These are phyloP conservation scores for Smittia aterrima DNA, from an alignment of 2,888 invertebrate genomes.

Conservation along the genomic window DNA sequence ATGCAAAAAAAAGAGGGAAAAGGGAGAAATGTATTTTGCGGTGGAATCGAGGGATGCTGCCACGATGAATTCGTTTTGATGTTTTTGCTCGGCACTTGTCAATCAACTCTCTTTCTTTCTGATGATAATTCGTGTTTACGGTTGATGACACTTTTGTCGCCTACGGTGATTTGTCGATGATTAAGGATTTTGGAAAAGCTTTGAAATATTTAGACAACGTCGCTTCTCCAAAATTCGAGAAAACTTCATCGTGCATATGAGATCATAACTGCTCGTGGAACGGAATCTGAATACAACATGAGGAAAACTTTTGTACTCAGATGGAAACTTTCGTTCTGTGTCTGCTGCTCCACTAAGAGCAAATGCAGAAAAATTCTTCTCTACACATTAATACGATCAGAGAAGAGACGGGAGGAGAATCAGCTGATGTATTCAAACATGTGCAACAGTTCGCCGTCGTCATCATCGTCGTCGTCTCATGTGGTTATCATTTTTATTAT, in stretches of 20 bases:
- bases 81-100: conserved; percentile 16
- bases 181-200: neutral
- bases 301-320: conserved; percentile 26
- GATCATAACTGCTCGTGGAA: conserved; percentile 30
- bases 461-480: conserved; percentile 16
- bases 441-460: conserved; percentile 32
- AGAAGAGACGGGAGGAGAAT: conserved; percentile 8
- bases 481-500: conserved; percentile 40
- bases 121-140: conserved; percentile 1
- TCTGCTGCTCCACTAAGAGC: conserved; percentile 19
- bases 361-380: conserved; percentile 2
- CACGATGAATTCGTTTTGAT: conserved; percentile 16
- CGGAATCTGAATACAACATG: conserved; percentile 39
- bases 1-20: conserved; percentile 27
- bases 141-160: neutral
- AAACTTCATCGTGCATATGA: conserved; percentile 26
- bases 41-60: neutral
- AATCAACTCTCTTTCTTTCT: conserved; percentile 4
- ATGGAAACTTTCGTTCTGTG: conserved; percentile 23
- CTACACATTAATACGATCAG: conserved; percentile 36
- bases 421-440: conserved; percentile 36
- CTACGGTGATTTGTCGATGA: neutral
- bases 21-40: neutral
- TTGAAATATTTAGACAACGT: too few species aligned
- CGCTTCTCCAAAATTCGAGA: too few species aligned